Conservation (phyloP, 92 coral and sea anemone species). For the Parazoanthus atlanticus region DNA sequence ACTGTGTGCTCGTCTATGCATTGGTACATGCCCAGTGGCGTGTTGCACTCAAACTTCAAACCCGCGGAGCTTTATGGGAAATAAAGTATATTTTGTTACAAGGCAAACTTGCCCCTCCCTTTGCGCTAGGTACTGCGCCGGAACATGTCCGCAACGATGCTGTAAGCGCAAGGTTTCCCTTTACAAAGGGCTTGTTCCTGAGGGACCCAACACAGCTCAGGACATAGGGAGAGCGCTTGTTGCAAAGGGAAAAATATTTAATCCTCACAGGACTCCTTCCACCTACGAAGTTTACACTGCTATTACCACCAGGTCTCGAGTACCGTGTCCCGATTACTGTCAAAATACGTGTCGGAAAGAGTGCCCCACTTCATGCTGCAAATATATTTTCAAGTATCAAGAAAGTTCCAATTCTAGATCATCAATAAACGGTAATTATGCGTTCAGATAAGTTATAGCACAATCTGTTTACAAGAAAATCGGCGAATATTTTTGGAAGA, state of each 20-base stretch:
- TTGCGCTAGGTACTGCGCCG: slow-evolving; percentile 40
- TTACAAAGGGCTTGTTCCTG: slow-evolving; percentile 3
- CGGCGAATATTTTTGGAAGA: no score
- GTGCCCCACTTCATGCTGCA: slow-evolving; percentile 54
- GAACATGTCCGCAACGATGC: slow-evolving; percentile 43
- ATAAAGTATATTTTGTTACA: neutral
- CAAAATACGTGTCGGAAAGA: slow-evolving; percentile 4
- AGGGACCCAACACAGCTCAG: neutral
- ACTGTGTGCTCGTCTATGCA: slow-evolving; percentile 55
- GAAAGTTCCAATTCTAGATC: neutral
- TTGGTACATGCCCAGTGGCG: slow-evolving; percentile 62
- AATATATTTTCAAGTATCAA: neutral
- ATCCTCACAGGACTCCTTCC: neutral
- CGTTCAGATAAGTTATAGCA: neutral
- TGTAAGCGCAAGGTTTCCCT: slow-evolving; percentile 30
- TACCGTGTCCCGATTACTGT: slow-evolving; percentile 46
- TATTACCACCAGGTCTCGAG: slow-evolving; percentile 7
- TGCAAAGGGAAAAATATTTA: neutral
- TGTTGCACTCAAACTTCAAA: slow-evolving; percentile 51
- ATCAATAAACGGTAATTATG: slow-evolving; percentile 1
- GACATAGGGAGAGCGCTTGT: neutral
- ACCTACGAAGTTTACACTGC: neutral
- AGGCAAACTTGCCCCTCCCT: slow-evolving; percentile 40
- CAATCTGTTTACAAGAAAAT: no score
- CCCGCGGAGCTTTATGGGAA: neutral